Evolutionary conservation across 2,113 vertebrate genomes (phyloP), one percentile per base, ranked within the genome.

Genomic region (Rhineura floridana): DNA sequence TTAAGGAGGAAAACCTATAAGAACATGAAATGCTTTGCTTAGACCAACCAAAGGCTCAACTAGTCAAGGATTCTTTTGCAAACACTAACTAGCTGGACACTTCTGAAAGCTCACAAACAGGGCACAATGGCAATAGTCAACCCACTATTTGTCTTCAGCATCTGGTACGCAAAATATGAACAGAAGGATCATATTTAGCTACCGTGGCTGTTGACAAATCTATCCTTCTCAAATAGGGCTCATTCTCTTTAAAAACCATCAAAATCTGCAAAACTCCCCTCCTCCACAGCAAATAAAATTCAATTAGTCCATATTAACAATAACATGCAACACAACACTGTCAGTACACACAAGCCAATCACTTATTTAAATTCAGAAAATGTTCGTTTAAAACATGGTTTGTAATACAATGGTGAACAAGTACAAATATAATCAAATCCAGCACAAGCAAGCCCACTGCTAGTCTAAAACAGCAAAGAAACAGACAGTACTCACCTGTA

Each of bases 401-500:
- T 84, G 17, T 9, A 50, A 84, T 15, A 36, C 39, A 5, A 52
- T 39, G 21, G 33, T 39, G 13, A 46, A 86, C 30, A 63, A 48
- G 21, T 44, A 44, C 52, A 75, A 62, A 75, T 46, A 30, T 10
- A 73, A 76, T 30, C 36, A 46, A 63, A 46, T 12, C 28, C 19
- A 30, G 17, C 21, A 7, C 8, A 67, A 13, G 69, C 87, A 73
- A 75, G 1, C 78, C 50, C 48, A 28, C 12, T 28, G 62, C 4
- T n/a, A 42, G 25, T 59, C 0, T 1, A 62, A 33, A 7, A 80
- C 9, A 78, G 12, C 52, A 70, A 67, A 42, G 48, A 88, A 73
- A 81, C 3, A 82, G 19, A 44, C 67, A 75, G 77, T 63, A 70
- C 96, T 91, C 96, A 99, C 99, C 99, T 91, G 99, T 99, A 92